Evolutionary conservation across 2,797 vertebrate species (phyloP).

Genomic region (Mormyrops attenuatus): DNA sequence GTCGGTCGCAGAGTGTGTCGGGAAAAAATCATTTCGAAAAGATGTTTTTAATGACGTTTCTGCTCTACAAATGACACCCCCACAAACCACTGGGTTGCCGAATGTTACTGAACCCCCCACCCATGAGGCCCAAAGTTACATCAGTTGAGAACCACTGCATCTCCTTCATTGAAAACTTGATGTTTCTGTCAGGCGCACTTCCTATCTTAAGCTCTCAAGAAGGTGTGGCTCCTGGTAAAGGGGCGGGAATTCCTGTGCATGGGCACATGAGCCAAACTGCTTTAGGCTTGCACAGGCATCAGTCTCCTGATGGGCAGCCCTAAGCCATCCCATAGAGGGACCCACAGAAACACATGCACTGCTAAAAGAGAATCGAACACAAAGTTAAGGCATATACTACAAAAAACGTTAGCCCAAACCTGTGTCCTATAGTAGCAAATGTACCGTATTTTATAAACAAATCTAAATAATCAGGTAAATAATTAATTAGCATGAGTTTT

Average conservation of each 20-base stretch:
- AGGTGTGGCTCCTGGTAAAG: neutral
- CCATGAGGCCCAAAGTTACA: neutral
- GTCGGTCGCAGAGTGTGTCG: neutral
- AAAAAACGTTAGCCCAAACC: neutral
- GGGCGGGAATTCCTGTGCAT: neutral
- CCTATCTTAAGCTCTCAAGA: neutral
- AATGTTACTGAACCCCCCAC: neutral
- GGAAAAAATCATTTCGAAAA: neutral
- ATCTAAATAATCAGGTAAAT: slow-evolving; percentile 53
- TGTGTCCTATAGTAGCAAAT: slow-evolving; percentile 29
- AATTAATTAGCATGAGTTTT: slow-evolving; percentile 48
- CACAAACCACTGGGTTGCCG: neutral
- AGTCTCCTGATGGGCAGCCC: neutral
- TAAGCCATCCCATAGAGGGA: neutral
- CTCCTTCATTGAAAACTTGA: neutral
- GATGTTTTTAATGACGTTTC: neutral
- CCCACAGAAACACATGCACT: neutral
- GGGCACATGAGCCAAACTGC: neutral
- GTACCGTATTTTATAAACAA: slow-evolving; percentile 42
- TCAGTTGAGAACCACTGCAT: neutral
- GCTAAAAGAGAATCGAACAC: neutral
- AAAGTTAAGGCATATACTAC: slow-evolving; percentile 13
- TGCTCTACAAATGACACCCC: neutral
- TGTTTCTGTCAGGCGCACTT: neutral
- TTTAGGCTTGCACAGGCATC: neutral